Evolutionary conservation across 2,888 invertebrate genomes (phyloP).

Genomic region (Ophion ventricosus): DNA sequence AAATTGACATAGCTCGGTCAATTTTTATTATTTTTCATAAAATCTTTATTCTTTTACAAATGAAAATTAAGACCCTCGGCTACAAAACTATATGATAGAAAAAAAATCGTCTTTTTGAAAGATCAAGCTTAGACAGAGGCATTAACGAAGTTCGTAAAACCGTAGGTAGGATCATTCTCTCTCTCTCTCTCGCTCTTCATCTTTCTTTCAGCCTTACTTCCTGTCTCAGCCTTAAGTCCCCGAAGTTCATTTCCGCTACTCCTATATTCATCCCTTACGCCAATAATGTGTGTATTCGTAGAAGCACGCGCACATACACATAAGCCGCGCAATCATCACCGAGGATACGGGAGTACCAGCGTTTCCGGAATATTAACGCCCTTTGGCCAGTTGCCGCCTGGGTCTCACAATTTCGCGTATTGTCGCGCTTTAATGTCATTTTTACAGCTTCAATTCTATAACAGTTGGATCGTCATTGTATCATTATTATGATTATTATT

Average conservation of each 20-base stretch:
- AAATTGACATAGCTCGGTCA: too few relatives aligned
- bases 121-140: not conserved
- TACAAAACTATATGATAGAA: too few relatives aligned
- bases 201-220: not conserved
- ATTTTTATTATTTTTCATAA: too few relatives aligned
- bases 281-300: not conserved
- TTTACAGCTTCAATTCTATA: constrained; percentile 11
- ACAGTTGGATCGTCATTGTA: too few relatives aligned
- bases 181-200: constrained; percentile 17
- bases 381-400: not conserved
- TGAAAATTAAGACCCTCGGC: too few relatives aligned
- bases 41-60: too few relatives aligned
- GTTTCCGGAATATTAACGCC: constrained; percentile 26
- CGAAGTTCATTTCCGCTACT: constrained; percentile 28
- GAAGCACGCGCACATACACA: not conserved
- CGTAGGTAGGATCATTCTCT: constrained; percentile 34
- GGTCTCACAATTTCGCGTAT: constrained; percentile 7
- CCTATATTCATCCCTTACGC: constrained; percentile 6
- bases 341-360: not conserved
- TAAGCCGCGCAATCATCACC: not conserved
- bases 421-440: constrained; percentile 18
- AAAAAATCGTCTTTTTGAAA: too few relatives aligned
- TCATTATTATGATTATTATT: not conserved
- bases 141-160: constrained; percentile 49
- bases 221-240: constrained; percentile 17